Evolutionary conservation across 2,113 vertebrate genomes (phyloP).

Genomic region (Andinoacara biseriatus): DNA sequence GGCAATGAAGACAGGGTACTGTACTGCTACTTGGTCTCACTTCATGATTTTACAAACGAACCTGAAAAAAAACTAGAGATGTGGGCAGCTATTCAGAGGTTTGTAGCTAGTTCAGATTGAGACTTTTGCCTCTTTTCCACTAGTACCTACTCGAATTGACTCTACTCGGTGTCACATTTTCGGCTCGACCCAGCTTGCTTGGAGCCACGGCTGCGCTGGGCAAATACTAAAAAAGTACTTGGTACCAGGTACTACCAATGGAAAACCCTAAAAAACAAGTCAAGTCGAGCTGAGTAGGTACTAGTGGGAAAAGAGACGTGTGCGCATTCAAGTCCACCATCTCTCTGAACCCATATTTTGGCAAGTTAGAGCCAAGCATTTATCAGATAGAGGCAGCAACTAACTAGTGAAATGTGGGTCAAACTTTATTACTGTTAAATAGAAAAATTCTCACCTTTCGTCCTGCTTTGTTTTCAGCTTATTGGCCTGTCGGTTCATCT

Average conservation of each 20-base stretch:
- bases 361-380: background rate
- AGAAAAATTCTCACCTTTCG: slow-evolving; percentile 82
- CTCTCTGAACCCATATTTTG: background rate
- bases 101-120: background rate
- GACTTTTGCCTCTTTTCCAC: no score
- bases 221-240: no score
- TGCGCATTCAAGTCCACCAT: background rate
- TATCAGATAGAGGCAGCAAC: background rate
- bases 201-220: no score
- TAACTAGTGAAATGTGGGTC: background rate
- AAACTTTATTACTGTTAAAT: background rate
- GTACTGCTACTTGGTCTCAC: background rate
- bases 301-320: no score
- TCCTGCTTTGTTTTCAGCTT: slow-evolving; percentile 86
- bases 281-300: no score
- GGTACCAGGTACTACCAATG: no score
- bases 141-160: no score
- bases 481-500: slow-evolving; percentile 79
- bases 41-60: background rate
- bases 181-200: no score
- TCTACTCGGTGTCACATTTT: no score
- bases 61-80: background rate
- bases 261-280: no score
- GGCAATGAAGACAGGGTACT: background rate
- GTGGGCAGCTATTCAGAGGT: background rate